phyloP scores from a whole-genome alignment of 2,797 vertebrate species.

The Potorous gilbertii region DNA sequence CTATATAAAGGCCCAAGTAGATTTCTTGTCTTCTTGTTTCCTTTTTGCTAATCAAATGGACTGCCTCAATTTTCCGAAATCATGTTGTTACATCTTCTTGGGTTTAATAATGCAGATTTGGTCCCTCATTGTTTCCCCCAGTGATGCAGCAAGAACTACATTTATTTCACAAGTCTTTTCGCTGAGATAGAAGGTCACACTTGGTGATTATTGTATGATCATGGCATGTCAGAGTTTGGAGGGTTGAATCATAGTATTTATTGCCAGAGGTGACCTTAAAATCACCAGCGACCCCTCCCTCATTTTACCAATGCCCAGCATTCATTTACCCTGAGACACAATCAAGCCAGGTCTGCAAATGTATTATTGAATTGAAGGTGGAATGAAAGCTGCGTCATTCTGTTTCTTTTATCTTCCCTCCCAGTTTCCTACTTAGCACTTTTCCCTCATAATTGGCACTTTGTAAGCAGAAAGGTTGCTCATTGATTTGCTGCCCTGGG shows the following conservation, averaged over 20 bases:
- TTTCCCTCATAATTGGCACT: conserved; percentile 27
- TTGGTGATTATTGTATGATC: neutral
- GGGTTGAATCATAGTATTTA: neutral
- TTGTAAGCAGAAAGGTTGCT: conserved; percentile 34
- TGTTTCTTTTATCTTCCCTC: conserved; percentile 27
- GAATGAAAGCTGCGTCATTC: conserved; percentile 53
- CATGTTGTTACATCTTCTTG: neutral
- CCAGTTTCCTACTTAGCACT: conserved; percentile 10
- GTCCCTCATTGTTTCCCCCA: neutral
- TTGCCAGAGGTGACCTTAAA: neutral
- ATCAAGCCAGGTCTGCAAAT: neutral
- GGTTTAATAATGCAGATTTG: neutral
- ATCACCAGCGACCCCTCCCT: neutral
- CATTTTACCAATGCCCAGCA: neutral
- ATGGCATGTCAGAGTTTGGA: neutral
- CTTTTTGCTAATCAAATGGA: neutral
- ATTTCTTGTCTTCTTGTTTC: neutral
- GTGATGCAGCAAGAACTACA: neutral
- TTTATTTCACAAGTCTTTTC: neutral
- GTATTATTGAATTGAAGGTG: neutral
- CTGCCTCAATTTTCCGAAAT: neutral
- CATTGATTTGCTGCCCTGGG: conserved; percentile 48
- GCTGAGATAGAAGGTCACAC: neutral
- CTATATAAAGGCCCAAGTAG: neutral
- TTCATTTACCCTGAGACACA: conserved; percentile 17